These are phyloP conservation scores for Siderastrea siderea DNA, from an alignment of 92 coral and sea anemone genomes.

Conservation along the genomic window DNA sequence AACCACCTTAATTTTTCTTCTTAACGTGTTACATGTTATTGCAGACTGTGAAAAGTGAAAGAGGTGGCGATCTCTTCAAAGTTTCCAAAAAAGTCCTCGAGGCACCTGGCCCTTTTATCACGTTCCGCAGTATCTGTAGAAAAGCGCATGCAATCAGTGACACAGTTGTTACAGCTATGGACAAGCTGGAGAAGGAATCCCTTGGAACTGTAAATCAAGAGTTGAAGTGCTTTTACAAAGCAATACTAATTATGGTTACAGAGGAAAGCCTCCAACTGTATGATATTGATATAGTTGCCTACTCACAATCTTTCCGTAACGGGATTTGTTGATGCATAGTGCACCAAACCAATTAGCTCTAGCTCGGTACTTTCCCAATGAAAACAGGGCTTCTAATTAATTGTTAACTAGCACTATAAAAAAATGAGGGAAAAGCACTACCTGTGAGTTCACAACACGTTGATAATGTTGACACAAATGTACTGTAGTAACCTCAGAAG, in stretches of 20 bases:
- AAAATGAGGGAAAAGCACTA: too few species aligned
- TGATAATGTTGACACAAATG: too few species aligned
- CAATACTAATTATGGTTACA: background rate
- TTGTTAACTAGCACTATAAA: too few species aligned
- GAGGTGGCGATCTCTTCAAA: conserved; percentile 9
- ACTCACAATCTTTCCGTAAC: conserved; percentile 11
- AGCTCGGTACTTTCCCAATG: conserved; percentile 1
- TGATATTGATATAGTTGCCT: conserved; percentile 24
- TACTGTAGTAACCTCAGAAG: too few species aligned
- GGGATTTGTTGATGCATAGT: conserved; percentile 23
- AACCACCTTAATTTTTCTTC: too few species aligned
- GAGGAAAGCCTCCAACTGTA: conserved; percentile 36
- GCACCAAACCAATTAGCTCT: conserved; percentile 44
- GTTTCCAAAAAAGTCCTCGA: background rate
- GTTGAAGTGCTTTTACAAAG: conserved; percentile 37
- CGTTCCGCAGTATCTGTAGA: conserved; percentile 34
- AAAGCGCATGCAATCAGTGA: conserved; percentile 19
- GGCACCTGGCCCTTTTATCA: conserved; percentile 48
- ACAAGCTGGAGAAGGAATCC: conserved; percentile 35
- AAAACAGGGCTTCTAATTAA: too few species aligned
- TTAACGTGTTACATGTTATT: background rate
- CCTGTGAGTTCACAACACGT: too few species aligned
- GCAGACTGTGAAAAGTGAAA: conserved; percentile 33
- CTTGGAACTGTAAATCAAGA: conserved; percentile 20
- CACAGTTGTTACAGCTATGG: conserved; percentile 29